phyloP scores from a whole-genome alignment of 2,888 invertebrate species.

The Acleris sparsana region DNA sequence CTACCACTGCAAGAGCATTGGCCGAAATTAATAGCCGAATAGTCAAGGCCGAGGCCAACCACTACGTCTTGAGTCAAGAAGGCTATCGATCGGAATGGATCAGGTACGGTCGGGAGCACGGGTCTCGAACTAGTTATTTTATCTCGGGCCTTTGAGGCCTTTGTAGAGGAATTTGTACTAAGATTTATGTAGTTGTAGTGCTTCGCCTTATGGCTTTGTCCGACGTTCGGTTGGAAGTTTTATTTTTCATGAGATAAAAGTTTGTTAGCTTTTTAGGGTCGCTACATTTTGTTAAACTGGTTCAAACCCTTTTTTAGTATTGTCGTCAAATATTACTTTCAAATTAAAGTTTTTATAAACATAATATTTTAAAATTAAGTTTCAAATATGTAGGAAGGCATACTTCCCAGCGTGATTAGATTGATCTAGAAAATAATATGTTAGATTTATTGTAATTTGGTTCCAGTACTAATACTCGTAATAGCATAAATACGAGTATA shows the following conservation, averaged over 20 bases:
- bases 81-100: conserved; percentile 22
- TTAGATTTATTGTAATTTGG: too few species aligned
- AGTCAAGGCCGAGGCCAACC: conserved; percentile 17
- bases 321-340: too few species aligned
- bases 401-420: too few species aligned
- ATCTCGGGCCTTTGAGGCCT: conserved; percentile 29
- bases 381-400: too few species aligned
- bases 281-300: not conserved
- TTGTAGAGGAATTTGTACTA: conserved; percentile 34
- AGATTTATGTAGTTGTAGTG: conserved; percentile 35
- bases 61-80: conserved; percentile 21
- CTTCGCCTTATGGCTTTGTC: conserved; percentile 32
- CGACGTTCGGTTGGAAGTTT: conserved; percentile 16
- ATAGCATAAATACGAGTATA: too few species aligned
- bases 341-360: too few species aligned
- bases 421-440: too few species aligned
- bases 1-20: not conserved
- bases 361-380: too few species aligned
- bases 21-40: conserved; percentile 6
- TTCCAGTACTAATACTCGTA: too few species aligned
- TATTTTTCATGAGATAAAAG: conserved; percentile 31
- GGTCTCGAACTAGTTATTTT: conserved; percentile 34
- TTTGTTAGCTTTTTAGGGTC: conserved; percentile 24
- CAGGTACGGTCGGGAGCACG: conserved; percentile 25
- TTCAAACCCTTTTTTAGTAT: not conserved